Evolutionary conservation across 2,113 vertebrate genomes (phyloP).

Genomic region (Loxodonta africana): DNA sequence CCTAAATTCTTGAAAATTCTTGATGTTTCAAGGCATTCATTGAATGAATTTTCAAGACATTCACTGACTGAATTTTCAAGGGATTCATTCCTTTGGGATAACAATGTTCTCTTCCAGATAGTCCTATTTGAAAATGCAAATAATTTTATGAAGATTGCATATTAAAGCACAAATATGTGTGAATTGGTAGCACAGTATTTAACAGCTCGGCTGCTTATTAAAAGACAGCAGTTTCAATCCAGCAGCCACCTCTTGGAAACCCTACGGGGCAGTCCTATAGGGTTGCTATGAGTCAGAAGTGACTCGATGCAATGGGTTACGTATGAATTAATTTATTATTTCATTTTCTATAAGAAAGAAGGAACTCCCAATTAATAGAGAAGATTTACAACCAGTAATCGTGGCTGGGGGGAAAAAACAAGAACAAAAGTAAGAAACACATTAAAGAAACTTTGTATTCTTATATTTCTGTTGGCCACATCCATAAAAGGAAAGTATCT

Average conservation of each 20-base stretch:
- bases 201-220: no score
- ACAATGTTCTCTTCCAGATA: neutral
- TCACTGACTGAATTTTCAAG: neutral
- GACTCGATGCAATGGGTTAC: no score
- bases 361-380: neutral
- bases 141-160: neutral
- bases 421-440: neutral
- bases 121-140: neutral
- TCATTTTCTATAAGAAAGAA: constrained; percentile 32
- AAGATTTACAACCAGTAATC: neutral
- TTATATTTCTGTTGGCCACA: neutral
- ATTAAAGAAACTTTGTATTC: constrained; percentile 6
- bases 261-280: no score
- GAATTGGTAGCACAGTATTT: neutral
- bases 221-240: no score
- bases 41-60: neutral
- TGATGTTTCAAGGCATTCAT: neutral
- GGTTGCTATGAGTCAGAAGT: no score
- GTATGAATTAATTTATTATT: constrained; percentile 11
- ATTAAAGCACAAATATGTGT: neutral
- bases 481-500: neutral
- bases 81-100: neutral
- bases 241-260: no score
- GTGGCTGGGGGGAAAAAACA: neutral
- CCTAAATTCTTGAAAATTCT: constrained; percentile 27